Base-by-base conservation (phyloP, 1,140 invertebrate genomes). In the Ceratitis capitata region DNA sequence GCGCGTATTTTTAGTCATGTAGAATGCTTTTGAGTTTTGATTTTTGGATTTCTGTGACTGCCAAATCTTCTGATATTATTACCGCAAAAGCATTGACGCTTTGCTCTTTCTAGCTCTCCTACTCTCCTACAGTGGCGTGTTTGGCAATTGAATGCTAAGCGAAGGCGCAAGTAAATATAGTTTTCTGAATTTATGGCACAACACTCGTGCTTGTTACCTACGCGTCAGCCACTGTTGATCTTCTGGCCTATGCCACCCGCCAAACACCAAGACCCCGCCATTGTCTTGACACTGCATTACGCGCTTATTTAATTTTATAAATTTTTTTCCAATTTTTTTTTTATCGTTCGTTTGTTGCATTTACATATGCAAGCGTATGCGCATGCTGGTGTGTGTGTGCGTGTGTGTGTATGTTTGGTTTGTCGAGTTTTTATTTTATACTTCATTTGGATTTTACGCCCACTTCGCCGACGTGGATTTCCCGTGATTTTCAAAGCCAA, bases 401-500 rank as follows among this genome's bases (percentile, higher is more conserved):
- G 19, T 53, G n/a, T n/a, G 16, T 53, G 16, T 19, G 51, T 3
- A 23, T 64, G 29, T 32, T 23, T 12, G 12, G 23, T 32, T 26
- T 16, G n/a, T 64, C 32, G 29, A n/a, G n/a, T n/a, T n/a, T n/a
- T n/a, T n/a, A n/a, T n/a, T n/a, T n/a, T n/a, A n/a, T n/a, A n/a
- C n/a, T 29, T 1, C 26, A 58, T 69, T 19, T n/a, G n/a, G n/a
- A 69, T 69, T 35, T 35, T 35, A 26, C 64, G n/a, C 64, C n/a
- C 64, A 39, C 35, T 69, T 19, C 16, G 26, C 35, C 39, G 64
- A 39, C 39, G 69, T 78, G 69, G n/a, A 78, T 78, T 78, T 78
- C 69, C 39, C 42, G 35, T 78, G 39, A 78, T 78, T 78, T 78
- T 78, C 69, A 78, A 78, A 78, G 69, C 69, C 69, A 78, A 78